Percentiles rank a stretch among this genome's conserved stretches.
Evolutionary conservation across 2,888 invertebrate genomes (phyloP).

Genomic region (Dorcus hopei): DNA sequence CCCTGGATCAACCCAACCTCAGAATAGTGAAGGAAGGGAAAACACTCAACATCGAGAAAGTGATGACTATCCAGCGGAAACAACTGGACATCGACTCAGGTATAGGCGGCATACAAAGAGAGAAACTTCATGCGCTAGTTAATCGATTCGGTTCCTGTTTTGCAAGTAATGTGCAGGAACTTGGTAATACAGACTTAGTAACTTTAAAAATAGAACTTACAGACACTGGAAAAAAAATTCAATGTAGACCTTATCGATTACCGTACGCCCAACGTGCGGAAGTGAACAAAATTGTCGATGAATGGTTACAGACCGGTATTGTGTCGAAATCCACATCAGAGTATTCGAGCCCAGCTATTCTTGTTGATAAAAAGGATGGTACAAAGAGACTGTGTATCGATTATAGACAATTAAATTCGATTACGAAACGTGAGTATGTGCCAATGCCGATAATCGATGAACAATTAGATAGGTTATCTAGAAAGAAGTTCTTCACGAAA

Average conservation of each 20-base stretch:
- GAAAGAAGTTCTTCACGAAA: conserved; percentile 24
- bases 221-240: too few species aligned
- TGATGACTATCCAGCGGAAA: too few species aligned
- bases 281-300: conserved; percentile 7
- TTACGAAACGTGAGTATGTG: conserved; percentile 30
- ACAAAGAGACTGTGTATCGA: conserved; percentile 39
- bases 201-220: too few species aligned
- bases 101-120: too few species aligned
- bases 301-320: conserved; percentile 9
- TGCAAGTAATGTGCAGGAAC: too few species aligned
- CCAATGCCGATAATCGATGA: conserved; percentile 38
- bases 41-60: too few species aligned
- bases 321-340: conserved; percentile 13
- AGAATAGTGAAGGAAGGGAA: too few species aligned
- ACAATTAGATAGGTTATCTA: conserved; percentile 27
- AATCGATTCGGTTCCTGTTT: too few species aligned
- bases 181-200: too few species aligned
- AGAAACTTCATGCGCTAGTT: too few species aligned
- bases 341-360: conserved; percentile 11
- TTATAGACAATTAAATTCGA: conserved; percentile 38
- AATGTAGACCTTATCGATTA: background rate
- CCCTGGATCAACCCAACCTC: too few species aligned
- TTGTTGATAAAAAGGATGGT: conserved; percentile 27
- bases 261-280: conserved; percentile 6
- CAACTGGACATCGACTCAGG: too few species aligned